Conservation (phyloP, 2,888 invertebrate species). For the Agrochola lota region DNA sequence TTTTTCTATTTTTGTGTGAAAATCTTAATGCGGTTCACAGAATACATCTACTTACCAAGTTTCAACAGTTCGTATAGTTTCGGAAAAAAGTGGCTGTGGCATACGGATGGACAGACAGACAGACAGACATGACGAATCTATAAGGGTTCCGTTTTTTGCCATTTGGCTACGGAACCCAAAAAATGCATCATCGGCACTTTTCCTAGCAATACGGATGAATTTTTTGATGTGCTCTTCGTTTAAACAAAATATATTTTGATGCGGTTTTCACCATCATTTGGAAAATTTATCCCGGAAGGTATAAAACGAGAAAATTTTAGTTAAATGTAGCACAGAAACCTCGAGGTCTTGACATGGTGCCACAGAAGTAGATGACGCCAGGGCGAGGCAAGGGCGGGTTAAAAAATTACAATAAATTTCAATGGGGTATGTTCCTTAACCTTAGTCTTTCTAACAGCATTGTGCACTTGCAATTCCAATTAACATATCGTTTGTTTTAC, state of each 20-base stretch:
- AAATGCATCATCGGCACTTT: neutral
- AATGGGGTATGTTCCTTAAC: neutral
- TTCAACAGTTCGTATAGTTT: no score
- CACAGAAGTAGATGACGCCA: neutral
- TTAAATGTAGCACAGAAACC: neutral
- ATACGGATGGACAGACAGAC: no score
- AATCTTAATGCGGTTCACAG: no score
- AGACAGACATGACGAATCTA: no score
- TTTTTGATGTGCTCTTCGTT: neutral
- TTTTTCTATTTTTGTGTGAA: no score
- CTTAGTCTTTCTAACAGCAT: constrained; percentile 6
- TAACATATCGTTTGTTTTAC: constrained; percentile 46
- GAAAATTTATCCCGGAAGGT: neutral
- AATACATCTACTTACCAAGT: no score
- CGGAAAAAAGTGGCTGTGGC: no score
- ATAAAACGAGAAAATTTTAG: no score
- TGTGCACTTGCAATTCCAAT: constrained; percentile 52
- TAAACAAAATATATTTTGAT: neutral
- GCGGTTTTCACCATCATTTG: neutral
- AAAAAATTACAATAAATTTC: neutral
- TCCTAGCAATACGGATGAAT: neutral
- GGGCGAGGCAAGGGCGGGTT: neutral
- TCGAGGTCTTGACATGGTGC: neutral
- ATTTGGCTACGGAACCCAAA: no score
- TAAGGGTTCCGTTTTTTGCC: no score